Evolutionary conservation across 1,140 invertebrate genomes (phyloP).

Genomic region (Metaphire vulgaris): DNA sequence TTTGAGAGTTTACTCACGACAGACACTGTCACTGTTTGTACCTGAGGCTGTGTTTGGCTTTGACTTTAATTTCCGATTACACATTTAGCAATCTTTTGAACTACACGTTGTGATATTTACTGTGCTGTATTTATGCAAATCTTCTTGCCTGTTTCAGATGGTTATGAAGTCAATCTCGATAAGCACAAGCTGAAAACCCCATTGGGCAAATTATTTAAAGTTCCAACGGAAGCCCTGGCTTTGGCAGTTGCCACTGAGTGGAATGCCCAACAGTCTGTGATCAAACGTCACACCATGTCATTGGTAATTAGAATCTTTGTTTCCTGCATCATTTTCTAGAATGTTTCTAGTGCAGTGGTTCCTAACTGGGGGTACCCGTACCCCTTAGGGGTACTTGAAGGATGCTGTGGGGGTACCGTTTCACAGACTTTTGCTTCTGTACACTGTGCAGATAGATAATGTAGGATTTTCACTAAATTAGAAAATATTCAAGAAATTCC

Average conservation of each 20-base stretch:
- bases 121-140: neutral
- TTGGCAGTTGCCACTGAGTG: conserved; percentile 63
- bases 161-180: conserved; percentile 68
- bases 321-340: no score
- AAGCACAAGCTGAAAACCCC: conserved; percentile 82
- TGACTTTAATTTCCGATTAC: neutral
- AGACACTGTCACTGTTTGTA: no score
- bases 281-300: conserved; percentile 76
- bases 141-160: conserved; percentile 19
- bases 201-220: conserved; percentile 66
- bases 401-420: no score
- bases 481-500: no score
- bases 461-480: no score
- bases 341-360: no score
- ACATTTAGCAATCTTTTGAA: neutral
- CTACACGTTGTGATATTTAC: neutral
- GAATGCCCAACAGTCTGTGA: conserved; percentile 70
- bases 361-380: no score
- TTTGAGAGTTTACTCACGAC: no score
- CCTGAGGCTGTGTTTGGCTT: no score
- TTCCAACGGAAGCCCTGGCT: conserved; percentile 76
- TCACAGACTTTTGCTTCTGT: no score
- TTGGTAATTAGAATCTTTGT: conserved; percentile 69
- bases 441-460: no score
- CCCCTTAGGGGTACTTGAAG: no score